Conservation (phyloP, 2,113 vertebrate genomes). For the Paradoxurus hermaphroditus region DNA sequence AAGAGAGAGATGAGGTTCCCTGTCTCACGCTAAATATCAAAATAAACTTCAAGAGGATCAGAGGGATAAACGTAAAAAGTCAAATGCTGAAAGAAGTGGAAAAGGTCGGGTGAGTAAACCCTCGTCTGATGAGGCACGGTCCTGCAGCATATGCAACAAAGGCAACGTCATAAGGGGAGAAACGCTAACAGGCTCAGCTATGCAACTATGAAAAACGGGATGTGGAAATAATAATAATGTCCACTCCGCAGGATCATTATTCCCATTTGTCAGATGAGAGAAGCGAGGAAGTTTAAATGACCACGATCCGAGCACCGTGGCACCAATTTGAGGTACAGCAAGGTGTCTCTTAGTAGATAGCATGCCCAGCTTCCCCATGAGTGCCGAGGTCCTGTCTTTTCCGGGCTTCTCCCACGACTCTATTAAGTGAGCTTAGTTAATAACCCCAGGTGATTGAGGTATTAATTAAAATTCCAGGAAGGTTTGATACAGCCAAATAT, state of each 20-base stretch:
- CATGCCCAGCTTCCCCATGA: background rate
- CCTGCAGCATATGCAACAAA: background rate
- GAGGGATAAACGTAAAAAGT: background rate
- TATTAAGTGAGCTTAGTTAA: background rate
- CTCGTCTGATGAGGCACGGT: background rate
- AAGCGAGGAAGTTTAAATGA: background rate
- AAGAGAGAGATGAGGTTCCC: background rate
- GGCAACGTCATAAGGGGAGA: background rate
- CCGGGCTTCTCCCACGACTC: background rate
- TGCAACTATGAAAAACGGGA: background rate
- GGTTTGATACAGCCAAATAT: background rate
- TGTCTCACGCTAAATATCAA: background rate
- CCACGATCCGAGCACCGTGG: background rate
- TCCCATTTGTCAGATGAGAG: background rate
- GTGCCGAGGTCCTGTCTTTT: background rate
- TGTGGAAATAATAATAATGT: background rate
- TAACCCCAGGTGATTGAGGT: background rate
- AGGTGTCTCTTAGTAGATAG: background rate
- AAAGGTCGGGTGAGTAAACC: background rate
- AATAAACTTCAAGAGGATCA: background rate
- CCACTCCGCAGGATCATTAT: background rate
- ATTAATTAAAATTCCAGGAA: constrained; percentile 22
- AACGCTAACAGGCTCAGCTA: background rate
- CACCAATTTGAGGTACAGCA: background rate
- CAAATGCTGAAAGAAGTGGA: background rate